Evolutionary conservation across 1,140 invertebrate species (phyloP).

Genomic region (Gryllus bimaculatus): DNA sequence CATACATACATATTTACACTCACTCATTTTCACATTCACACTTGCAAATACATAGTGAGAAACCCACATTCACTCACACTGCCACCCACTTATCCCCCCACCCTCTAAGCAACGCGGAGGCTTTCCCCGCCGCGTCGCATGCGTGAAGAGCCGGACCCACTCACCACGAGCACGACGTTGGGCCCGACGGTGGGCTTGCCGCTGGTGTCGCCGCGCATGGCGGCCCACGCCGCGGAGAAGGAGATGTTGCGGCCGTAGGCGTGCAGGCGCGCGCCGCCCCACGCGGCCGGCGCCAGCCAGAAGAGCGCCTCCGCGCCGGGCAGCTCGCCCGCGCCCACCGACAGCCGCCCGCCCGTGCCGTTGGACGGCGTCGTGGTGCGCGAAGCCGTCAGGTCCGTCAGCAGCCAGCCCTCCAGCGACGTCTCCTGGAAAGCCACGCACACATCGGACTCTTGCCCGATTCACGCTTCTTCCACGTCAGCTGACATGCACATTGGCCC

Average conservation of each 20-base stretch:
- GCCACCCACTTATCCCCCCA: too few species aligned
- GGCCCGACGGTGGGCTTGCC: constrained; percentile 73
- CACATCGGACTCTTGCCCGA: background rate
- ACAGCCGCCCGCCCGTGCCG: constrained; percentile 44
- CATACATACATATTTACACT: too few species aligned
- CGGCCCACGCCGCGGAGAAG: constrained; percentile 72
- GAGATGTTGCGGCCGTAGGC: constrained; percentile 76
- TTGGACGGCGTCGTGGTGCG: constrained; percentile 39
- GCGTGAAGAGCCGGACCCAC: constrained; percentile 23
- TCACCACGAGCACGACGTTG: constrained; percentile 75
- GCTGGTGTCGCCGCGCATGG: constrained; percentile 78
- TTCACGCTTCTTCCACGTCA: too few species aligned
- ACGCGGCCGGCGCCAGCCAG: constrained; percentile 74
- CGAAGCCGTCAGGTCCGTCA: constrained; percentile 49
- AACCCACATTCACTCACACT: too few species aligned
- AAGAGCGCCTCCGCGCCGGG: constrained; percentile 67
- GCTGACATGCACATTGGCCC: too few species aligned
- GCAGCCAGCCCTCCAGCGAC: constrained; percentile 43
- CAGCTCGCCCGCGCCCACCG: constrained; percentile 54
- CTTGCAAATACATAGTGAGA: too few species aligned
- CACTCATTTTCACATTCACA: too few species aligned
- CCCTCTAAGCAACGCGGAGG: too few species aligned
- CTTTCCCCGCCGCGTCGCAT: too few species aligned
- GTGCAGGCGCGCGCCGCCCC: constrained; percentile 61
- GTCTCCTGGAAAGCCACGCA: background rate